A percentile compares a stretch with the other conserved stretches of the same genome.
phyloP scores from a whole-genome alignment of 2,113 vertebrate genomes.

The Donacobius atricapilla region DNA sequence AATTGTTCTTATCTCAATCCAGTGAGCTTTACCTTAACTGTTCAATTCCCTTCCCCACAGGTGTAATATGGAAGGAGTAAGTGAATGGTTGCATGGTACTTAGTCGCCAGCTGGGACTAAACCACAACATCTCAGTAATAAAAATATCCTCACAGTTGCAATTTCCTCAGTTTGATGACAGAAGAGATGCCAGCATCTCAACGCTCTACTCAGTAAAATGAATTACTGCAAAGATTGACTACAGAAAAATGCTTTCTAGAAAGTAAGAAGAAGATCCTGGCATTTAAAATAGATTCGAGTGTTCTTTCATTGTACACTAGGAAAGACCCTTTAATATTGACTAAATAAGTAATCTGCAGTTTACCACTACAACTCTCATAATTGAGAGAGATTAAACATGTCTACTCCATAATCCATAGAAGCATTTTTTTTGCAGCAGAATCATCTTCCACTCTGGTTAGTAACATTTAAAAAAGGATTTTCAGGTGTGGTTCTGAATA shows the following conservation, averaged over 20 bases:
- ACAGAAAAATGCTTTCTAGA: not conserved
- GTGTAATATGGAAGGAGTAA: not conserved
- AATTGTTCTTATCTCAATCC: not conserved
- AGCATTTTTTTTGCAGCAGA: not conserved
- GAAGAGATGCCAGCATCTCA: not conserved
- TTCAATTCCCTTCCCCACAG: not conserved
- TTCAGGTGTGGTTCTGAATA: not conserved
- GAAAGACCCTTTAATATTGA: not conserved
- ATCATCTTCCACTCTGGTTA: not conserved
- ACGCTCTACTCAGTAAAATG: not conserved
- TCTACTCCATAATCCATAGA: not conserved
- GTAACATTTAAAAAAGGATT: not conserved
- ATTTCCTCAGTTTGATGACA: not conserved
- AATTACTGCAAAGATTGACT: not conserved
- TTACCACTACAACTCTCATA: not conserved
- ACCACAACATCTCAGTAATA: not conserved
- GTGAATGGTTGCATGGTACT: not conserved
- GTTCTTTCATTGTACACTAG: not conserved
- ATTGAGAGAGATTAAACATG: not conserved
- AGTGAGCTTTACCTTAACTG: not conserved
- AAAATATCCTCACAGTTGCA: not conserved
- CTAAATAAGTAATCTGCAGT: not conserved
- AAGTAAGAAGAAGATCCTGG: not conserved
- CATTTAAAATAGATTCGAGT: not conserved
- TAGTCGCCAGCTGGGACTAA: not conserved